Percentiles rank a stretch among this genome's conserved stretches.
These are phyloP conservation scores for Manis pentadactyla DNA, from an alignment of 2,797 vertebrate genomes.

Conservation along the genomic window DNA sequence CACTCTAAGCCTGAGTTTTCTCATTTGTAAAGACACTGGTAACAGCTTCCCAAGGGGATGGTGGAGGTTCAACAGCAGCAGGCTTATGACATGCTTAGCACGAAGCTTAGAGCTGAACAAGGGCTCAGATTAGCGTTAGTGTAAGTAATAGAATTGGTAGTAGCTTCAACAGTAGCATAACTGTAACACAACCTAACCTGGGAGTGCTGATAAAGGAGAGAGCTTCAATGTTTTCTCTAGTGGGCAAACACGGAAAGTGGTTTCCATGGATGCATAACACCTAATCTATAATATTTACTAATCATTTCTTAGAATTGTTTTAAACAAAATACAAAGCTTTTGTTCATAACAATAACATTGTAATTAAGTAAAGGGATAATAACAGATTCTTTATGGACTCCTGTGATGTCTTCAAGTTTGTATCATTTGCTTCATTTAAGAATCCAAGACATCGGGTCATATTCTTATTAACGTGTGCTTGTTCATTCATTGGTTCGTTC, in stretches of 20 bases:
- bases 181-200: background rate
- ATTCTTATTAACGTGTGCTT: slow-evolving; percentile 19
- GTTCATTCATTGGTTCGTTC: background rate
- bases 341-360: slow-evolving; percentile 26
- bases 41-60: background rate
- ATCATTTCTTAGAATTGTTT: slow-evolving; percentile 14
- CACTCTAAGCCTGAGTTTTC: background rate
- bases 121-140: background rate
- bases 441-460: background rate
- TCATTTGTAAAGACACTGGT: background rate
- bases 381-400: background rate
- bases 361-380: background rate
- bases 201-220: background rate
- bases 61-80: background rate
- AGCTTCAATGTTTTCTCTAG: background rate
- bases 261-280: background rate
- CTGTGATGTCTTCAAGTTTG: background rate
- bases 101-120: background rate
- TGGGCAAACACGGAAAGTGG: background rate
- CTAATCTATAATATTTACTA: background rate
- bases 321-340: slow-evolving; percentile 31
- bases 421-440: slow-evolving; percentile 40
- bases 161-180: background rate
- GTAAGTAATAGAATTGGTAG: background rate
- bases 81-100: background rate